Percentiles rank a stretch among this genome's conserved stretches.
These are phyloP conservation scores for Rhinichthys klamathensis DNA, from an alignment of 2,113 vertebrate genomes.

Conservation along the genomic window DNA sequence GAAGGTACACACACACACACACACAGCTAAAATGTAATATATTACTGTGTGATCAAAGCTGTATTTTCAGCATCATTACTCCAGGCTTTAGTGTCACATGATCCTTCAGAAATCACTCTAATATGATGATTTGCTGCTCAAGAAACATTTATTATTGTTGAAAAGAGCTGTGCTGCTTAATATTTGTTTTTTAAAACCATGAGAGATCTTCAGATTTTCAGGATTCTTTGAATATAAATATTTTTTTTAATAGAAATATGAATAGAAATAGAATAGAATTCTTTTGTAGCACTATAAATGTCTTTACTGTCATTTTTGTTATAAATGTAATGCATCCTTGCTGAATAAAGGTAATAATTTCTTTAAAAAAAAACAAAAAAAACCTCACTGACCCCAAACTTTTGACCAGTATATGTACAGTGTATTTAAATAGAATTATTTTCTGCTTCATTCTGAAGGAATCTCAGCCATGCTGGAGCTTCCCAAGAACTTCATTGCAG, in stretches of 20 bases:
- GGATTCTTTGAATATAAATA: background rate
- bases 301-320: too few species aligned
- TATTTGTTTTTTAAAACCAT: background rate
- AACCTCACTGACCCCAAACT: background rate
- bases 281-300: background rate
- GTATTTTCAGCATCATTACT: background rate
- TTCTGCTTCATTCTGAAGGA: slow-evolving; percentile 69
- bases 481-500: slow-evolving; percentile 88
- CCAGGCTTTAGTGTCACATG: background rate
- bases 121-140: background rate
- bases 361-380: background rate
- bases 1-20: slow-evolving; percentile 76
- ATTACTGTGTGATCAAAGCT: background rate
- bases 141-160: background rate
- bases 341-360: background rate
- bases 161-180: background rate
- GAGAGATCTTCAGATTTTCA: background rate
- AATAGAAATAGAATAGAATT: background rate
- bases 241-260: background rate
- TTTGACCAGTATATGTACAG: background rate
- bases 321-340: background rate
- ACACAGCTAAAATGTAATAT: background rate
- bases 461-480: slow-evolving; percentile 86
- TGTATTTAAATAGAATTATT: background rate
- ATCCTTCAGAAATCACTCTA: background rate